Base-by-base conservation (phyloP, 2,113 vertebrate genomes). In the Elanoides forficatus region DNA sequence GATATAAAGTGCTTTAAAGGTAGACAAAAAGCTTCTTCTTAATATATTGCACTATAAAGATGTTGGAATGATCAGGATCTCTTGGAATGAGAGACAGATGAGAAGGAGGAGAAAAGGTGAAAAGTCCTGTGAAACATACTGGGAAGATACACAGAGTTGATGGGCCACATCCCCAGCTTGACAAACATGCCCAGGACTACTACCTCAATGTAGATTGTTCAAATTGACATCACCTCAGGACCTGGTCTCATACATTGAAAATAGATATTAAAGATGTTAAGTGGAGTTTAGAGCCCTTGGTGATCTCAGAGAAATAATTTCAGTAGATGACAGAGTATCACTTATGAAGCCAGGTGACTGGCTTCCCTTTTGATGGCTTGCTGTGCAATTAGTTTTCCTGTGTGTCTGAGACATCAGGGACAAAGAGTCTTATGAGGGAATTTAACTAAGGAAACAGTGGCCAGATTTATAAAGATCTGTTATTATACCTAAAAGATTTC, bases 1-100 rank as follows among this genome's bases (percentile, higher is more conserved):
- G 30, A 94, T 93, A 91, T 63, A 59, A 93, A 94, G 81, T 89
- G 36, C 59, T 95, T 91, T 90, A 93, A 93, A 95, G 42, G 67
- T 83, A 93, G 52, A 67, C 67, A 83, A 89, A 81, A 95, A 66
- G 63, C 93, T 95, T 92, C 29, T 75, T 93, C 86, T 80, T 58
- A 48, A 84, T 50, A 7, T 87, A n/a, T 93, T 94, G 59, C 58
- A 45, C 34, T 73, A 34, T 58, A 67, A 93, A 94, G 29, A 45
- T 60, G 19, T 36, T 58, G n/a, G 15, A 73, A 95, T 59, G 36
- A 81, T 66, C 42, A 85, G 18, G 30, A n/a, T 76, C 2, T 86
- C 58, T 81, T 55, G 47, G 26, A 95, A 89, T 63, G 29, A 93
- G 34, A 79, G 25, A 52, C 3, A 55, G 43, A 22, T 25, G n/a